phyloP scores from a whole-genome alignment of 2,113 vertebrate genomes.

The Bubalus kerabau region DNA sequence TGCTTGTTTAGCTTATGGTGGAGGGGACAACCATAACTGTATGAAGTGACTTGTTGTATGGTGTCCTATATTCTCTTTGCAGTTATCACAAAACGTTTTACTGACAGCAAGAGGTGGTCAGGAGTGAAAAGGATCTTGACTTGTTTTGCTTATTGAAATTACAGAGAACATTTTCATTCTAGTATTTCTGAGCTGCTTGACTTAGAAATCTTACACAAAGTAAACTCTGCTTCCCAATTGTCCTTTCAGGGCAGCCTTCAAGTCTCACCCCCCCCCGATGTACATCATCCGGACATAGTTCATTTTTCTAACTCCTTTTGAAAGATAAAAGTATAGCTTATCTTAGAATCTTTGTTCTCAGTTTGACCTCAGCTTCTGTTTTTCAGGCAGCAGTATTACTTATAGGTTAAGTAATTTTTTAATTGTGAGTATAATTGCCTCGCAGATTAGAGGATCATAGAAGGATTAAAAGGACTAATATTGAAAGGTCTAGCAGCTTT shows the following conservation, averaged over 20 bases:
- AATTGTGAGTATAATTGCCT: conserved; percentile 76
- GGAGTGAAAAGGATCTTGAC: neutral
- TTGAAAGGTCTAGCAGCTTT: conserved; percentile 66
- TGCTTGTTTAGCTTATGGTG: neutral
- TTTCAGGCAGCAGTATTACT: conserved; percentile 71
- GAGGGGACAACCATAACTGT: neutral
- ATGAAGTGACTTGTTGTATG: neutral
- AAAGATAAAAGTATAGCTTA: conserved; percentile 17
- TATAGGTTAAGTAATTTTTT: conserved; percentile 74
- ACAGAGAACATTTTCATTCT: conserved; percentile 13
- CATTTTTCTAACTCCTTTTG: neutral
- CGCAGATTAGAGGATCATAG: conserved; percentile 68
- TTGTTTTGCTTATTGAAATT: conserved; percentile 11
- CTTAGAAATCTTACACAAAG: conserved; percentile 24
- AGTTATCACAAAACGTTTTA: neutral
- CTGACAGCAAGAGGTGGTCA: neutral
- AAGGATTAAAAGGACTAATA: conserved; percentile 73
- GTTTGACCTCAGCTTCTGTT: conserved; percentile 69
- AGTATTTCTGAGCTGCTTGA: neutral
- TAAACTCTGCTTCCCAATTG: neutral
- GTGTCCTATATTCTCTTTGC: neutral
- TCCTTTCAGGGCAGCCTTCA: neutral
- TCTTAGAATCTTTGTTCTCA: conserved; percentile 62
- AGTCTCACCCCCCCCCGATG: too few relatives aligned
- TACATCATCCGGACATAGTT: neutral